Conservation (phyloP, 2,888 invertebrate genomes). For the Ferdinandea cuprea region DNA sequence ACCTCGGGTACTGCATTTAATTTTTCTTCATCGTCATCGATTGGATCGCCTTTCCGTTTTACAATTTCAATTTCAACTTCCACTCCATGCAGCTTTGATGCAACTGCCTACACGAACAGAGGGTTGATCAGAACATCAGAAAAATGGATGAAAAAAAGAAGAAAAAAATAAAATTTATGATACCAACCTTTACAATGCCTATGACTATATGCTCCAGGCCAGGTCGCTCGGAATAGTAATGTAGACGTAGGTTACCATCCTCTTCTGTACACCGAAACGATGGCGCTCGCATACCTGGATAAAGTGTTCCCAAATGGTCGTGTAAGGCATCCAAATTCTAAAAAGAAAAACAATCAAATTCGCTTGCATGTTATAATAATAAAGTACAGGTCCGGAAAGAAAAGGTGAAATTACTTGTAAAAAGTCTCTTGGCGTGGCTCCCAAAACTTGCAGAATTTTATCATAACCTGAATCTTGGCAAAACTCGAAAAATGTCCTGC, state of each 20-base stretch:
- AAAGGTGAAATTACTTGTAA: conserved; percentile 87
- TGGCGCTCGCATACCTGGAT: conserved; percentile 97
- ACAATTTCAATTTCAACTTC: conserved; percentile 96
- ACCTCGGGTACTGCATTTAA: conserved; percentile 46
- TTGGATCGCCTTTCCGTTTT: conserved; percentile 90
- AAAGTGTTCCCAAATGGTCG: conserved; percentile 95
- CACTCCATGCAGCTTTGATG: conserved; percentile 95
- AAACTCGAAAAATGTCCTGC: conserved; percentile 97
- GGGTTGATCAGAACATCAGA: too few species aligned
- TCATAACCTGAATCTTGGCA: conserved; percentile 99
- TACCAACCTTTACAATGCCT: conserved; percentile 95
- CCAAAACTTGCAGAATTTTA: conserved; percentile 95
- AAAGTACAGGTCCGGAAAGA: background rate
- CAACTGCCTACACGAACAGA: conserved; percentile 89
- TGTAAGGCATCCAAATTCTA: conserved; percentile 98
- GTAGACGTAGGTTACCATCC: conserved; percentile 94
- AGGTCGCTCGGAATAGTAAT: conserved; percentile 97
- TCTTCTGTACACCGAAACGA: conserved; percentile 98
- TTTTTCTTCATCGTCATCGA: conserved; percentile 80
- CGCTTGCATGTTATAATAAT: conserved; percentile 15
- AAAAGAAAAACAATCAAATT: background rate
- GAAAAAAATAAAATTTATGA: conserved; percentile 46
- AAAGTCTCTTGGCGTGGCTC: conserved; percentile 97
- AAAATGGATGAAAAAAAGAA: background rate
- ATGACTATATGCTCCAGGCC: conserved; percentile 98